Percentiles rank a stretch among this genome's conserved stretches.
Conservation (phyloP, 2,113 vertebrate genomes). For the Chunga burmeisteri region DNA sequence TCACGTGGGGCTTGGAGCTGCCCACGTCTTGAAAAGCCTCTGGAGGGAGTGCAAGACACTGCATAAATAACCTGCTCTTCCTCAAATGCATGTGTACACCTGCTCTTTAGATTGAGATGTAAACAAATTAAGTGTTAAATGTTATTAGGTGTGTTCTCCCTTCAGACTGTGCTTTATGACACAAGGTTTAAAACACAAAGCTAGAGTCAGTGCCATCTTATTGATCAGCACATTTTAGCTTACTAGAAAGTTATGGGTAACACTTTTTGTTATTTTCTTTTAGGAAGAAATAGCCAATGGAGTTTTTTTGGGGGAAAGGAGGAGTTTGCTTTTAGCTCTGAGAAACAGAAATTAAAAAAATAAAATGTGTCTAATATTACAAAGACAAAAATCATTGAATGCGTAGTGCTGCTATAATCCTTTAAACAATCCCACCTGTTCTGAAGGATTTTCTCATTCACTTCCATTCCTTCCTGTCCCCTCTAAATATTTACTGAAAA, state of each 20-base stretch:
- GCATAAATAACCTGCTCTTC: accelerated
- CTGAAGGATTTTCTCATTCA: accelerated
- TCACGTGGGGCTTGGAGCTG: neutral
- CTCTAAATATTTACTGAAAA: neutral
- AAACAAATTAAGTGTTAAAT: neutral
- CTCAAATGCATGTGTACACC: accelerated
- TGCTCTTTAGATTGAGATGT: no score
- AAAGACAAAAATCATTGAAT: accelerated
- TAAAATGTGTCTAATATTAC: accelerated
- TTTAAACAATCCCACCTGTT: neutral
- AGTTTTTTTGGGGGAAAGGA: accelerated
- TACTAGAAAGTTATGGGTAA: accelerated
- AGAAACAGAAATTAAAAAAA: neutral
- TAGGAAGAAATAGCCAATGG: accelerated
- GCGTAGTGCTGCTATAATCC: accelerated
- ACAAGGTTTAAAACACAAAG: accelerated
- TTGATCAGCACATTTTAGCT: accelerated
- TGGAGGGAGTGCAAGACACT: accelerated
- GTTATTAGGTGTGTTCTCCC: neutral
- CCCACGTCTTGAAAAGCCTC: neutral
- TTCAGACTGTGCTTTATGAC: accelerated
- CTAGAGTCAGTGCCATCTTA: accelerated
- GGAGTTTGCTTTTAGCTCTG: neutral
- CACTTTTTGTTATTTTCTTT: neutral
- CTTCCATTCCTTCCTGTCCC: accelerated